These are phyloP conservation scores for Mormyrus proboscirostris DNA, from an alignment of 2,797 vertebrate species.

Conservation along the genomic window DNA sequence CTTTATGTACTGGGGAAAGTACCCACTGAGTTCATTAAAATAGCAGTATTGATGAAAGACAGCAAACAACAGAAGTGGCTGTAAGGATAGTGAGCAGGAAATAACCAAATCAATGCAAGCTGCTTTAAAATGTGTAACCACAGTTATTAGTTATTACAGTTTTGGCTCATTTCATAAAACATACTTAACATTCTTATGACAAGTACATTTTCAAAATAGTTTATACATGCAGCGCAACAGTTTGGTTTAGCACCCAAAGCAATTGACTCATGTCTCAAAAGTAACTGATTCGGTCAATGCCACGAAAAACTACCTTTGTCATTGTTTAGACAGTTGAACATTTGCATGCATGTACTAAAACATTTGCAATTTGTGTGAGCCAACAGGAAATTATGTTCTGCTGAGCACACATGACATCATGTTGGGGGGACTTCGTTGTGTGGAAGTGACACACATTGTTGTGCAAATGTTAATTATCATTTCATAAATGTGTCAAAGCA, in stretches of 20 bases:
- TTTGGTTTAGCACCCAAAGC: background rate
- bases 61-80: background rate
- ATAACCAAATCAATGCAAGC: background rate
- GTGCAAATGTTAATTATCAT: background rate
- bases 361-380: background rate
- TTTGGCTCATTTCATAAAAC: background rate
- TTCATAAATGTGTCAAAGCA: background rate
- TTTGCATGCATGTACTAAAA: background rate
- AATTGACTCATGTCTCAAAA: background rate
- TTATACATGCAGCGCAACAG: background rate
- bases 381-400: background rate
- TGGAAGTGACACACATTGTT: background rate
- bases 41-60: background rate
- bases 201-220: background rate
- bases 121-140: background rate
- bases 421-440: background rate
- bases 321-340: background rate
- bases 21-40: slow-evolving; percentile 5
- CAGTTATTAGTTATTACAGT: background rate
- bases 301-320: background rate
- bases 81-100: background rate
- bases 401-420: background rate
- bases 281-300: background rate
- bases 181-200: background rate
- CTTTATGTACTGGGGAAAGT: background rate